Evolutionary conservation across 2,113 vertebrate species (phyloP).

Genomic region (Erythrocercus mccallii): DNA sequence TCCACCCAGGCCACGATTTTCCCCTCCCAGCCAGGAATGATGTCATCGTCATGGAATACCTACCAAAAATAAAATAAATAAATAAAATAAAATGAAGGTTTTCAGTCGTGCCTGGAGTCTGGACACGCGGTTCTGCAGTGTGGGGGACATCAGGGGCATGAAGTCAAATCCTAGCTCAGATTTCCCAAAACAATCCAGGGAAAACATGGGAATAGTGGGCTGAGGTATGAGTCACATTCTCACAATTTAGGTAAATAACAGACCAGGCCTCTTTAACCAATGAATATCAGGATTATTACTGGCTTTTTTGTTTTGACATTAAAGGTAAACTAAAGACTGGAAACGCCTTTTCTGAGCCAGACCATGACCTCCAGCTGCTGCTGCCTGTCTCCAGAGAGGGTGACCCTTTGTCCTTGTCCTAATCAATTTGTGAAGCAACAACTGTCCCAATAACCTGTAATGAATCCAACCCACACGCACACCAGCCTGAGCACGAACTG

Average conservation of each 20-base stretch:
- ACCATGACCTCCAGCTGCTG: background rate
- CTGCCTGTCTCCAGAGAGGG: background rate
- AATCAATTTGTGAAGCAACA: background rate
- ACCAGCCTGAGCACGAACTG: background rate
- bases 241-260: background rate
- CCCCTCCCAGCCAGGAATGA: slow-evolving; percentile 97
- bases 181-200: background rate
- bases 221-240: background rate
- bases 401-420: background rate
- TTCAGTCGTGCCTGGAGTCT: background rate
- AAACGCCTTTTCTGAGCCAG: background rate
- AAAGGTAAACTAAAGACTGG: background rate
- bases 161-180: background rate
- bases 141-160: background rate
- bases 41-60: slow-evolving; percentile 91
- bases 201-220: background rate
- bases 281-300: background rate
- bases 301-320: background rate
- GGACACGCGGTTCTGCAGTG: background rate
- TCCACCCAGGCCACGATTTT: slow-evolving; percentile 99
- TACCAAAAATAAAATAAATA: background rate
- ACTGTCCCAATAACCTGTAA: background rate
- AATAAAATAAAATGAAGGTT: background rate
- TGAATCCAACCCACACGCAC: background rate
- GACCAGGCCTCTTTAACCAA: background rate